Evolutionary conservation across 2,797 vertebrate species (phyloP).

Genomic region (Manis pentadactyla): DNA sequence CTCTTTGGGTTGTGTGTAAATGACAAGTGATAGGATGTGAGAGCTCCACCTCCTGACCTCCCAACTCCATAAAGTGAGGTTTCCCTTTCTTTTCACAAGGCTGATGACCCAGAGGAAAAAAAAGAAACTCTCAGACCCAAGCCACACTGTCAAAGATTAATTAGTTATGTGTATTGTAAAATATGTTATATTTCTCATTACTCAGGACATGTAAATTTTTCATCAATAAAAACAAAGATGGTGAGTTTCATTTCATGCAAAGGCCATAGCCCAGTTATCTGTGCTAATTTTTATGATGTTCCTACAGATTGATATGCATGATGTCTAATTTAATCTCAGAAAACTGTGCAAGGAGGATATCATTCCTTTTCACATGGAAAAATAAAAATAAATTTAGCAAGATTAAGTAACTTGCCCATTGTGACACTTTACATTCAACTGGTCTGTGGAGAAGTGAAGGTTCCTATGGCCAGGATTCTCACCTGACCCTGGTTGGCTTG

Average conservation of each 20-base stretch:
- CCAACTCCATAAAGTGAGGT: too few species aligned
- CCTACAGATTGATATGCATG: neutral
- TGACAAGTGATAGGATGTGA: too few species aligned
- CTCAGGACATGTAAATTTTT: neutral
- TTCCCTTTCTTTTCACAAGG: too few species aligned
- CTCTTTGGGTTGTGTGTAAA: too few species aligned
- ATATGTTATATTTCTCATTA: neutral
- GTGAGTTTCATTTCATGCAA: neutral
- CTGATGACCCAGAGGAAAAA: neutral
- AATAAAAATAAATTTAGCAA: neutral
- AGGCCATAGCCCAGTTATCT: neutral
- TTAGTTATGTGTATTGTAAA: neutral
- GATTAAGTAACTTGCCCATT: neutral
- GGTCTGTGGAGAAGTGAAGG: too few species aligned
- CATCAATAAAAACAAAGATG: neutral
- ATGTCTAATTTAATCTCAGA: neutral
- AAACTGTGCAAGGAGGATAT: neutral
- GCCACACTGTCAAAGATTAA: neutral
- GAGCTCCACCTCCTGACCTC: too few species aligned
- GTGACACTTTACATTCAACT: neutral
- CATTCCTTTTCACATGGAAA: neutral
- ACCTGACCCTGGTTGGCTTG: too few species aligned
- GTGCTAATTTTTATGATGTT: neutral
- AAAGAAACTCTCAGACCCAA: neutral
- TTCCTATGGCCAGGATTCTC: too few species aligned